Conservation (phyloP, 2,113 vertebrate genomes). For the Syrrhaptes paradoxus region DNA sequence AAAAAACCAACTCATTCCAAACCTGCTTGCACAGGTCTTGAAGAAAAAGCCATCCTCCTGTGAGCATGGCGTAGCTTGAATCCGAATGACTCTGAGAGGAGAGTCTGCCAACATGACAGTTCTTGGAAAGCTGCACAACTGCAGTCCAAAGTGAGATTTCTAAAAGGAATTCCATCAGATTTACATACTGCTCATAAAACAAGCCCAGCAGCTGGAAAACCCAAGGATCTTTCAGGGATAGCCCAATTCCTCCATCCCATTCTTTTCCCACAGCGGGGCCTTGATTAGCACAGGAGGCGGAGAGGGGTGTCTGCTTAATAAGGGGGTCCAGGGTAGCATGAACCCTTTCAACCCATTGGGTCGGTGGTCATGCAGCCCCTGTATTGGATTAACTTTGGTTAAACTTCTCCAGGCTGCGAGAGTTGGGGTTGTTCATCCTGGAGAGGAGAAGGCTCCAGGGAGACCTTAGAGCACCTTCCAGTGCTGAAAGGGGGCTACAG, state of each 20-base stretch:
- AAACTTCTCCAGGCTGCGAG: too few species aligned
- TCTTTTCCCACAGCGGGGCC: background rate
- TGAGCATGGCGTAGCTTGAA: background rate
- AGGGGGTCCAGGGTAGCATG: too few species aligned
- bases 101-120: background rate
- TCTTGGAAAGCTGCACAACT: constrained; percentile 20
- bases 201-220: background rate
- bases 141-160: background rate
- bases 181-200: background rate
- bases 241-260: background rate
- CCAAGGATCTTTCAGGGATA: background rate
- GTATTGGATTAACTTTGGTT: too few species aligned
- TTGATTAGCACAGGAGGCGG: too few species aligned
- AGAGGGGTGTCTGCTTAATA: too few species aligned
- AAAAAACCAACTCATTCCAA: too few species aligned
- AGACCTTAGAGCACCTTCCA: too few species aligned
- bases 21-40: background rate
- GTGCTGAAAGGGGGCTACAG: too few species aligned
- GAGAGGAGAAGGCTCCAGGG: too few species aligned
- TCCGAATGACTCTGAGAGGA: background rate
- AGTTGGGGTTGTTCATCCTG: too few species aligned
- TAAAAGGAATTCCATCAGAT: constrained; percentile 10
- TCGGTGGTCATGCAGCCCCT: too few species aligned
- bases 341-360: too few species aligned
- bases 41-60: background rate